Base-by-base conservation (phyloP, 2,888 invertebrate genomes). In the Volucella inanis region DNA sequence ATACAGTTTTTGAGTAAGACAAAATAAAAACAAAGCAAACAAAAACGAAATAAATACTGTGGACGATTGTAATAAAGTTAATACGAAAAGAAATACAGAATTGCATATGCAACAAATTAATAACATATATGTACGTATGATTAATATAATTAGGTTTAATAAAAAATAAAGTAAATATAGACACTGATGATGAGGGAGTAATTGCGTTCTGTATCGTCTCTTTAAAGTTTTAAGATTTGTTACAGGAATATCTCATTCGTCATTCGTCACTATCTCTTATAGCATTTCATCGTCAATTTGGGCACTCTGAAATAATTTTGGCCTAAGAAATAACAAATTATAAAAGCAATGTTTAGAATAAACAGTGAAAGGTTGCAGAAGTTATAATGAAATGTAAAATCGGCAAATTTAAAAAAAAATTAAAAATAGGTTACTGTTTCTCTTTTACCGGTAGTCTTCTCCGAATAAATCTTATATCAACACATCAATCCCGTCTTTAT, bases 61-160 rank as follows among this genome's bases (percentile, higher is more conserved):
- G 70, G 79, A 70, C 74, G 65, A 79, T 79, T 84, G 83, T 84
- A 72, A 84, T 75, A 59, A 78, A 74, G 39, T 10, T 9, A 64
- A 68, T 10, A 64, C 14, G 47, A 49, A 65, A 84, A 74, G 49
- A 15, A 68, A 79, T 64, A 84, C 74, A 79, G 65, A 84, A 70
- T 49, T 65, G 70, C 83, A 70, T 41, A 67, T 67, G 67, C 67
- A 76, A 57, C 55, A 65, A 65, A 65, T 55, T 14, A 62, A 54
- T 55, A 59, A 77, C 41, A 55, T 65, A 43, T 45, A 82, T 31
- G 31, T 31, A 31, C 31, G 45, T 72, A 84, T 74, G 43, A 71
- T 79, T 71, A 78, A 55, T 49, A 57, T 57, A 75, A 75, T 64
- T 84, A 84, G 84, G 64, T 84, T 84, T 84, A 84, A 84, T 79